Evolutionary conservation across 2,888 invertebrate species (phyloP), one percentile per base, ranked within the genome.

Genomic region (Cremastobaeus sp.): DNA sequence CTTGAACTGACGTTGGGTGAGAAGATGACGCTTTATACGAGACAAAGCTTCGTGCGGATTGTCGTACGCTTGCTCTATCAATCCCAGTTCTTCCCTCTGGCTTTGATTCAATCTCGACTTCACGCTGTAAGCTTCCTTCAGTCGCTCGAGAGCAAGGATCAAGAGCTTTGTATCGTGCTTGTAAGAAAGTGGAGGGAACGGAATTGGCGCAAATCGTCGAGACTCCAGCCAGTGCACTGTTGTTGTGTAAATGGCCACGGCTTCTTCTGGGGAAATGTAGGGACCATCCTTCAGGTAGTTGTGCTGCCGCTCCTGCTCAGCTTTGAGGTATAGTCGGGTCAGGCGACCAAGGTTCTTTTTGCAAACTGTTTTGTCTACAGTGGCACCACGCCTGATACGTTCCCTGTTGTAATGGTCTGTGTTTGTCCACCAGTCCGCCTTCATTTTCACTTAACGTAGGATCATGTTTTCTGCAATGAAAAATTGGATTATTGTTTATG

Each of bases 341-440:
- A 99, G 90, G n/a, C 99, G 91, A 0, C 99, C 99, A 77, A 99
- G 91, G 89, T 99, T 99, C 90, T 99, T 99, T 89, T 99, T 99
- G 88, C 99, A 99, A 0, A 99, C 99, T 0, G 99, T 99, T 88
- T 99, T 99, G 88, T 99, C 99, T 11, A 99, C 99, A 0, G 99
- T 99, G 48, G 99, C 99, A n/a, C 99, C 99, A 80, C 99, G 93
- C 1, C 99, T 92, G 78, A 99, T 99, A 82, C 99, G 91, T 89
- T 99, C 99, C 35, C 99, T 92, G 89, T 99, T 99, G 89, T 99
- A 99, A 88, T 99, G 99, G 0, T 99, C 99, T 0, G 99, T 99
- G 88, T 99, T 99, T 0, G 99, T 99, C 99, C 99, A 99, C 99
- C 99, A 99, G 88, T 99, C 99, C 0, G 99, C 99, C 88, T 99